Evolutionary conservation across 2,888 invertebrate genomes (phyloP).

Genomic region (Cephus pulcher): DNA sequence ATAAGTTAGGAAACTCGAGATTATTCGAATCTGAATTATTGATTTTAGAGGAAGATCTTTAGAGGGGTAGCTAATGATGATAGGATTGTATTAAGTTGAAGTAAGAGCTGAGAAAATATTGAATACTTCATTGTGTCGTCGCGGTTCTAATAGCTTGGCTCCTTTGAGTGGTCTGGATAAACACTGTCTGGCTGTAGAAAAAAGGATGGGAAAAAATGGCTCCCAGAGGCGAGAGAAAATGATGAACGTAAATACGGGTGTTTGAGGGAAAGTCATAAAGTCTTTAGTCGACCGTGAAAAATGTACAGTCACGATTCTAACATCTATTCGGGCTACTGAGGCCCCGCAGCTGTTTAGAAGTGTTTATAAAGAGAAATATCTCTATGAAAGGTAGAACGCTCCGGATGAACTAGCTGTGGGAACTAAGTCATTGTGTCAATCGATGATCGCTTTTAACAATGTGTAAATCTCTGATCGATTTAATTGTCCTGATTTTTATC

Average conservation of each 20-base stretch:
- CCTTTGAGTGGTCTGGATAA: not conserved
- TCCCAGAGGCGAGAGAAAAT: not conserved
- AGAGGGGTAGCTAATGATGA: not conserved
- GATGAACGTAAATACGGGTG: not conserved
- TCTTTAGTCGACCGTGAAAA: not conserved
- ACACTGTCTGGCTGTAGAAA: not conserved
- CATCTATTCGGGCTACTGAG: not conserved
- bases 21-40: not conserved
- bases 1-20: not conserved
- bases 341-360: not conserved
- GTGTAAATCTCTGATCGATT: not conserved
- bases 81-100: not conserved
- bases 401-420: constrained; percentile 15
- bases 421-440: constrained; percentile 23
- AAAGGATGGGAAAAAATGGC: not conserved
- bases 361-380: constrained; percentile 10
- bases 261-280: not conserved
- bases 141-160: not conserved
- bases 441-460: not conserved
- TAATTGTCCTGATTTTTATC: not conserved
- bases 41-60: not conserved
- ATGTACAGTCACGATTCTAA: not conserved
- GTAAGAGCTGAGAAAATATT: not conserved
- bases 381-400: constrained; percentile 18
- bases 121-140: not conserved